phyloP scores from a whole-genome alignment of 2,113 vertebrate species.

The Cyphomyrus plagiostoma region DNA sequence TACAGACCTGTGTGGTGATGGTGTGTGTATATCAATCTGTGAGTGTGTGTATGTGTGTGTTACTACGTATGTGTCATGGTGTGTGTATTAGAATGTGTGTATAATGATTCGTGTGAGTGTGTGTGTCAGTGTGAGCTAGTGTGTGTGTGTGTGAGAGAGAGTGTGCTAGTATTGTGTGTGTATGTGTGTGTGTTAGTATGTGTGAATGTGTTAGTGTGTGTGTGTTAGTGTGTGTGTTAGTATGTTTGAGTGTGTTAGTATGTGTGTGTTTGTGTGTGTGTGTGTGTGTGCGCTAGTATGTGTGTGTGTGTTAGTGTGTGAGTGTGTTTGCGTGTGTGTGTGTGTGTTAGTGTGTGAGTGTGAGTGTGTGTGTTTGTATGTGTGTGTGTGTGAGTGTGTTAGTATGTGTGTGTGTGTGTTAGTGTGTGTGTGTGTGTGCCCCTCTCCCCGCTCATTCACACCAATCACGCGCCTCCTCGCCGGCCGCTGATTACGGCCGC shows the following conservation, averaged over 20 bases:
- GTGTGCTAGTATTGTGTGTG: neutral
- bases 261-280: neutral
- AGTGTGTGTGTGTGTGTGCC: neutral
- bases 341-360: neutral
- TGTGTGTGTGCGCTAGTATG: neutral
- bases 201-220: neutral
- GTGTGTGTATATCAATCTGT: neutral
- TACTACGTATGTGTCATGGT: neutral
- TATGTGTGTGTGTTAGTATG: neutral
- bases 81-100: neutral
- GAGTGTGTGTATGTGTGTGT: neutral
- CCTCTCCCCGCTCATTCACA: conserved; percentile 17
- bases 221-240: neutral
- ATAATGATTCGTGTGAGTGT: neutral
- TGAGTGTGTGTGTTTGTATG: neutral
- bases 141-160: neutral
- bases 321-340: neutral
- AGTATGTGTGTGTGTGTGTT: neutral
- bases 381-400: neutral
- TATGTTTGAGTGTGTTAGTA: neutral
- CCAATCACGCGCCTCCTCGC: conserved; percentile 61
- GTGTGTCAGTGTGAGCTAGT: neutral
- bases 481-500: conserved; percentile 91
- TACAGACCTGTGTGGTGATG: neutral
- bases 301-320: neutral